These are phyloP conservation scores for Aplysina aerophoba DNA, from an alignment of 37 sponge, comb jelly and placozoan species.

Conservation along the genomic window DNA sequence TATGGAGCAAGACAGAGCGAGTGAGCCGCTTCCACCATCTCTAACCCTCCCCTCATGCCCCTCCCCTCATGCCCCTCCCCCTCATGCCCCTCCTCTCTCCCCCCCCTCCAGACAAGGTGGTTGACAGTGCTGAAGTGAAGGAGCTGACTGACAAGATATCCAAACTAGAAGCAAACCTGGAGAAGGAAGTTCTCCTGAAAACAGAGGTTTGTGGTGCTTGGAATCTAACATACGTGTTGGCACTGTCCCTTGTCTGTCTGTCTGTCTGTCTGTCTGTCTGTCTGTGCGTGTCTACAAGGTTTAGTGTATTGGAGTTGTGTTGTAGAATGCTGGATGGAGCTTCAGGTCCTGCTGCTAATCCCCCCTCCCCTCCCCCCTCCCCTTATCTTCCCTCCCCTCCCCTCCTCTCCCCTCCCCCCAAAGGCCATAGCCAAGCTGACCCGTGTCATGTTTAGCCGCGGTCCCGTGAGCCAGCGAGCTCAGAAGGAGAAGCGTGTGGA, in stretches of 20 bases:
- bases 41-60: background rate
- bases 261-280: too few species aligned
- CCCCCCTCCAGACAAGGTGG: constrained; percentile 25
- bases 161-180: constrained; percentile 50
- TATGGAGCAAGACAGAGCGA: constrained; percentile 11
- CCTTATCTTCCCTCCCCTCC: too few species aligned
- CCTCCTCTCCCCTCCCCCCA: background rate
- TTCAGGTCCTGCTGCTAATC: too few species aligned
- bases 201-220: background rate
- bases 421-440: constrained; percentile 74
- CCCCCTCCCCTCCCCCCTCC: too few species aligned
- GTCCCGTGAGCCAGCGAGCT: constrained; percentile 19
- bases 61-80: too few species aligned
- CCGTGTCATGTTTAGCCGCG: constrained; percentile 43
- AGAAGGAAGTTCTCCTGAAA: constrained; percentile 65
- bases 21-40: background rate
- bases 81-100: too few species aligned
- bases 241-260: too few species aligned
- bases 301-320: too few species aligned
- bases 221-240: too few species aligned
- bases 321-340: too few species aligned
- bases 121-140: background rate
- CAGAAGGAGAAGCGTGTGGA: constrained; percentile 28
- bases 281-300: too few species aligned
- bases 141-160: constrained; percentile 32